Evolutionary conservation across 35 echinoderm and acorn worm genomes (phyloP).

Genomic region (Stichopus chloronotus): DNA sequence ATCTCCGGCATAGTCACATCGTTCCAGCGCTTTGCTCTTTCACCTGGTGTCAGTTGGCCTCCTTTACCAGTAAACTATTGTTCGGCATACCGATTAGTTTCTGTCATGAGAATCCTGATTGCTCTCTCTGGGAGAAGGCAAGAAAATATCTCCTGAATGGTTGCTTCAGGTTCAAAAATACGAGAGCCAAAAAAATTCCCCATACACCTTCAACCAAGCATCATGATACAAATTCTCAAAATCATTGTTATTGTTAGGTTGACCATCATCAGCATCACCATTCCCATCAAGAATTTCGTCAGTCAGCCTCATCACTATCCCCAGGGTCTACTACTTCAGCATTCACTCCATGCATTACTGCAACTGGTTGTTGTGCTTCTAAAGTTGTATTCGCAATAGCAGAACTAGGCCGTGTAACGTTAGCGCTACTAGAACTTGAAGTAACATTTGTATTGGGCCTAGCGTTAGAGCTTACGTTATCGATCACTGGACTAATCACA

Average conservation of each 20-base stretch:
- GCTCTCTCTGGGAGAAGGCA: slow-evolving; percentile 19
- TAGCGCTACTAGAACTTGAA: neutral
- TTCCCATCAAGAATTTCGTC: too few relatives aligned
- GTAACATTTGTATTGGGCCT: neutral
- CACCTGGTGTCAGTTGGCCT: neutral
- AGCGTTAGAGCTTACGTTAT: neutral
- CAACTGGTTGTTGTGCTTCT: neutral
- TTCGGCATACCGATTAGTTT: slow-evolving; percentile 35
- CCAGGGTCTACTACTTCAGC: neutral
- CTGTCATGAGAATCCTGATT: slow-evolving; percentile 4
- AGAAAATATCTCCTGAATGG: slow-evolving; percentile 28
- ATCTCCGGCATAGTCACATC: slow-evolving; percentile 1
- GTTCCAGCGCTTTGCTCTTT: slow-evolving; percentile 3
- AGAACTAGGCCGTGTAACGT: neutral
- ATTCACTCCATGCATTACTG: neutral
- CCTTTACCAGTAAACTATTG: slow-evolving; percentile 15
- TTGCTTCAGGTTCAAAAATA: slow-evolving; percentile 34
- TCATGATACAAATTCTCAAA: slow-evolving; percentile 18
- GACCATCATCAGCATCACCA: slow-evolving; percentile 10
- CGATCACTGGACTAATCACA: neutral
- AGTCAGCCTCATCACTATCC: slow-evolving; percentile 2
- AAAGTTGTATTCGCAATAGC: neutral
- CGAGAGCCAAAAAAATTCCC: slow-evolving; percentile 23
- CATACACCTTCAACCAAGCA: neutral
- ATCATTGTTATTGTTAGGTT: slow-evolving; percentile 30